Percentiles rank a stretch among this genome's conserved stretches.
Evolutionary conservation across 2,113 vertebrate species (phyloP).

Genomic region (Pagrus major): DNA sequence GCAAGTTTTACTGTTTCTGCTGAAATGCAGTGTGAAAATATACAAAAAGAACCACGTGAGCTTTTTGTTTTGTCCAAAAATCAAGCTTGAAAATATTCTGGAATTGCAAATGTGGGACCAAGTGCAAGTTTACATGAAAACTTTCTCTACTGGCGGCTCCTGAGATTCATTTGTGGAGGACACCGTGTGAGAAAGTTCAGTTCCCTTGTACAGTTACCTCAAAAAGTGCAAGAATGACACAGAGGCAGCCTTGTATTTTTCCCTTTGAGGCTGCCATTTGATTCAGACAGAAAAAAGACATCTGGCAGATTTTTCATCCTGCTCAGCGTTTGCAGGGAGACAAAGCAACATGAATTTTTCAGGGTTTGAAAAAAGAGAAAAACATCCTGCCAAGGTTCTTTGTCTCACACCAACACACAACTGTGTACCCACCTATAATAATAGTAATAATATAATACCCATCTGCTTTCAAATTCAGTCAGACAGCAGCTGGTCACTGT

Average conservation of each 20-base stretch:
- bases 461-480: conserved; percentile 6
- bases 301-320: conserved; percentile 11
- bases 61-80: conserved; percentile 30
- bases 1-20: conserved; percentile 39
- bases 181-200: neutral
- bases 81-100: conserved; percentile 10
- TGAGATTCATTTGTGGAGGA: conserved; percentile 21
- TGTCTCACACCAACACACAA: conserved; percentile 25
- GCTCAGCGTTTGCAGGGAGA: neutral
- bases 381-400: conserved; percentile 20
- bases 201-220: conserved; percentile 6
- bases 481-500: conserved; percentile 24
- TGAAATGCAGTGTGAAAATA: conserved; percentile 44
- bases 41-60: neutral
- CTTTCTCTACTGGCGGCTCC: conserved; percentile 36
- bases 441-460: too few species aligned
- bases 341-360: conserved; percentile 19
- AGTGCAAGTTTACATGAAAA: conserved; percentile 19
- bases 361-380: conserved; percentile 24
- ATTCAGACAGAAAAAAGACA: conserved; percentile 41
- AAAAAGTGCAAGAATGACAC: conserved; percentile 9
- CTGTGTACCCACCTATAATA: too few species aligned
- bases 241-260: conserved; percentile 26
- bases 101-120: conserved; percentile 58
- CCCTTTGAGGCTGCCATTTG: conserved; percentile 6